phyloP scores from a whole-genome alignment of 2,888 invertebrate genomes.

The Caenorhabditis macrosperma region DNA sequence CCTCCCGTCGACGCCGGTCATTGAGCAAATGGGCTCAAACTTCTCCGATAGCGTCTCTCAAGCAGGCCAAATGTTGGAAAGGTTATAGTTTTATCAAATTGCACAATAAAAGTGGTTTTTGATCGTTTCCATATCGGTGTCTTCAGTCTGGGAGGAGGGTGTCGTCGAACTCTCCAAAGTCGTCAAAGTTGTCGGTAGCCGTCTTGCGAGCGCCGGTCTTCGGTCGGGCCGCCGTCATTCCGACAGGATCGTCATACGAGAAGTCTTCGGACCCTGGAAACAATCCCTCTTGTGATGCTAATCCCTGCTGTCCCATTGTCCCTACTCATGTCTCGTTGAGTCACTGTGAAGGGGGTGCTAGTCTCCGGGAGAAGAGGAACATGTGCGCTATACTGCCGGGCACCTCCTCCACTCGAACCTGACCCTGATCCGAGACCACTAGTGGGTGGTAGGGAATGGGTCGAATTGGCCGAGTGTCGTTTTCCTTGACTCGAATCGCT shows the following conservation, averaged over 20 bases:
- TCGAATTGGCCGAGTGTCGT: constrained; percentile 73
- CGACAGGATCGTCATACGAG: constrained; percentile 82
- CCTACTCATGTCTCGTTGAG: constrained; percentile 70
- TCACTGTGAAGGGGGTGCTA: constrained; percentile 63
- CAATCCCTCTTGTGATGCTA: background rate
- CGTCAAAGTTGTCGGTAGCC: constrained; percentile 81
- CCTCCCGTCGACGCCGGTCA: constrained; percentile 21
- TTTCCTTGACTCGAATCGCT: constrained; percentile 76
- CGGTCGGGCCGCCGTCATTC: constrained; percentile 81
- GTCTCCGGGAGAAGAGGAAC: constrained; percentile 56
- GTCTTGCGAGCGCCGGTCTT: constrained; percentile 79
- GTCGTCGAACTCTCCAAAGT: constrained; percentile 87
- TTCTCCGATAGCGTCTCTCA: constrained; percentile 47
- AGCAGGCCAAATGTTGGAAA: constrained; percentile 30
- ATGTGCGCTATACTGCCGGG: constrained; percentile 42
- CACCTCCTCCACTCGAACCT: constrained; percentile 23
- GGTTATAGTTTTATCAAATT: constrained; percentile 43
- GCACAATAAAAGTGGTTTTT: constrained; percentile 19
- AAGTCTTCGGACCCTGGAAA: constrained; percentile 75
- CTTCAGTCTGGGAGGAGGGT: constrained; percentile 84
- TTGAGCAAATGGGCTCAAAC: constrained; percentile 33
- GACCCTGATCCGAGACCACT: constrained; percentile 49
- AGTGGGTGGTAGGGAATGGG: constrained; percentile 60
- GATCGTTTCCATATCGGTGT: background rate
- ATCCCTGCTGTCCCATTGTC: background rate